phyloP scores from a whole-genome alignment of 37 sponge, comb jelly and placozoan species.

The Lycopodina hypogea region DNA sequence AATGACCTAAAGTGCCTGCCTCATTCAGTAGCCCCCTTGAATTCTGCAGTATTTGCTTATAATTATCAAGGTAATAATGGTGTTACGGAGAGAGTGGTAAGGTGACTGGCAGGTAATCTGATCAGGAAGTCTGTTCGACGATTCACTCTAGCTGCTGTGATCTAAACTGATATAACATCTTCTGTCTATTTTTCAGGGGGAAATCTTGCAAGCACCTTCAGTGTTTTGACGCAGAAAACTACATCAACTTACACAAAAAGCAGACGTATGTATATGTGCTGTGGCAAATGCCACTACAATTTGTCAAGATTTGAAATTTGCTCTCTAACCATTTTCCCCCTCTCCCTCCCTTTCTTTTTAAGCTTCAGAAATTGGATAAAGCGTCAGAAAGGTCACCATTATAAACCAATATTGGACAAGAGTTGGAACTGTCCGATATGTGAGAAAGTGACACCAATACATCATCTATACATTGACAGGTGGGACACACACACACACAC shows the following conservation, averaged over 20 bases:
- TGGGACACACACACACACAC: conserved; percentile 12
- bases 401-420: neutral
- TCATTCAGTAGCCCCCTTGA: too few species aligned
- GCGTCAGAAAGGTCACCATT: neutral
- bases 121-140: too few species aligned
- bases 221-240: conserved; percentile 92
- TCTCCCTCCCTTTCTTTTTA: neutral
- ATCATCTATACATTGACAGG: conserved; percentile 76
- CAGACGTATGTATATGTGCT: conserved; percentile 7
- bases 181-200: conserved; percentile 58
- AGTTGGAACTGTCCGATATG: conserved; percentile 87
- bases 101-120: too few species aligned
- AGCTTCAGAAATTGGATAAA: neutral
- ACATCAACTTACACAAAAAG: conserved; percentile 70
- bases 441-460: conserved; percentile 50
- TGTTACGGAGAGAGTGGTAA: too few species aligned
- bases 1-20: too few species aligned
- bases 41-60: too few species aligned
- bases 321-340: neutral
- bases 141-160: too few species aligned
- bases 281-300: neutral
- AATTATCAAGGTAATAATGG: too few species aligned
- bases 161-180: too few species aligned
- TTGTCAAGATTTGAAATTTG: too few species aligned
- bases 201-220: conserved; percentile 84